Evolutionary conservation across 2,888 invertebrate species (phyloP).

Genomic region (Toxonevra muliebris): DNA sequence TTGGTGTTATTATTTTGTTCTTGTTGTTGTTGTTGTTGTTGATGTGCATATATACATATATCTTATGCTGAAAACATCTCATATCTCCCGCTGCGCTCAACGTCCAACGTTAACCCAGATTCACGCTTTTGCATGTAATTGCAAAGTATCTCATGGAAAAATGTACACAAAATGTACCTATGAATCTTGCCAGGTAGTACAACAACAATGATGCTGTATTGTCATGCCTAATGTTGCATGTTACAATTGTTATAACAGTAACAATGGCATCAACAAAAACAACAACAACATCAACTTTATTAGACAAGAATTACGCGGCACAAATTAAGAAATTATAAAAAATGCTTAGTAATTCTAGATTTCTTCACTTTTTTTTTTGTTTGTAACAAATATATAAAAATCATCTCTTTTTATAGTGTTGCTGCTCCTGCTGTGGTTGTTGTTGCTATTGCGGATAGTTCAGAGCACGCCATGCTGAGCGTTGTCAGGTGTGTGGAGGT

Average conservation of each 20-base stretch:
- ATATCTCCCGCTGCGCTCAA: not conserved
- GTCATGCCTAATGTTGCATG: slow-evolving; percentile 20
- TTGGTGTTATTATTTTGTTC: not conserved
- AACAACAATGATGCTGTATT: not conserved
- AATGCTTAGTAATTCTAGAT: slow-evolving; percentile 3
- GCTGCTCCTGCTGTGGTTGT: slow-evolving; percentile 6
- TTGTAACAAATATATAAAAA: not conserved
- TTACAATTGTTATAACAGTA: slow-evolving; percentile 14
- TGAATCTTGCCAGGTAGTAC: not conserved
- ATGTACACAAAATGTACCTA: too few relatives aligned
- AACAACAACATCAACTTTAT: slow-evolving; percentile 49
- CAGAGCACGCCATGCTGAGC: slow-evolving; percentile 8
- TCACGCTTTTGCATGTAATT: too few relatives aligned
- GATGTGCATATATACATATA: not conserved
- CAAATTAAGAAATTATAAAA: slow-evolving; percentile 53
- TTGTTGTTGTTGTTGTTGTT: slow-evolving; percentile 9
- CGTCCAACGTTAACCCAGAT: too few relatives aligned
- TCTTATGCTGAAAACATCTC: not conserved
- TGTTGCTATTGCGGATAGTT: slow-evolving; percentile 9
- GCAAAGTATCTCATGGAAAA: too few relatives aligned
- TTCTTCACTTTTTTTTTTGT: not conserved
- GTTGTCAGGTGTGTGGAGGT: slow-evolving; percentile 3
- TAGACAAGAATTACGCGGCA: slow-evolving; percentile 49
- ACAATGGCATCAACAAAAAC: slow-evolving; percentile 13
- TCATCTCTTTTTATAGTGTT: slow-evolving; percentile 20